Conservation (phyloP, 2,113 vertebrate genomes). For the Podocnemis expansa region DNA sequence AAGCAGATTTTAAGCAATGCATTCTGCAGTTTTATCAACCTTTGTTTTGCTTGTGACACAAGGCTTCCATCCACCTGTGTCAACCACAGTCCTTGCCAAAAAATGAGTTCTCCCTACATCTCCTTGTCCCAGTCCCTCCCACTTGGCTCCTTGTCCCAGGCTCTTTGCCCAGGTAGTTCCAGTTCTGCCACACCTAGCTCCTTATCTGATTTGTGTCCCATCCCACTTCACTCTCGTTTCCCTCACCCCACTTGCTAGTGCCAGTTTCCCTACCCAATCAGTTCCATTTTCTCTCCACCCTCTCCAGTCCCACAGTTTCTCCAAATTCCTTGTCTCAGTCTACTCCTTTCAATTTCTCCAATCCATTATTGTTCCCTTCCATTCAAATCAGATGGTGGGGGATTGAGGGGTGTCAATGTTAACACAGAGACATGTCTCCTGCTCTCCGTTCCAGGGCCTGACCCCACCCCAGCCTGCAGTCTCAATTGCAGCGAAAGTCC, state of each 20-base stretch:
- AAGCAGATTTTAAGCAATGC: too few relatives aligned
- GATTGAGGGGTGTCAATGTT: background rate
- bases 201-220: background rate
- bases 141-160: background rate
- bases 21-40: too few relatives aligned
- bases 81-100: too few relatives aligned
- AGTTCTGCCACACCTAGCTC: background rate
- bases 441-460: background rate
- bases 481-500: background rate
- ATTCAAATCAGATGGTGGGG: background rate
- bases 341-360: background rate
- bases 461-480: background rate
- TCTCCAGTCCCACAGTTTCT: background rate
- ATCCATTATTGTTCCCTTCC: background rate
- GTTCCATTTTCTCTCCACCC: background rate
- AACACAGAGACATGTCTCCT: background rate
- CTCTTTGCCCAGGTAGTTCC: background rate
- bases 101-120: too few relatives aligned
- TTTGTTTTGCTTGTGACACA: too few relatives aligned
- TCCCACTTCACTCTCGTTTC: background rate
- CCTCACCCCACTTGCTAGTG: background rate
- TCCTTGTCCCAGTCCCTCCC: background rate
- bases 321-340: background rate
- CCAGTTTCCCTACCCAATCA: background rate
- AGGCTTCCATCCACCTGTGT: too few relatives aligned